These are phyloP conservation scores for Columba janthina DNA, from an alignment of 2,113 vertebrate genomes.

Conservation along the genomic window DNA sequence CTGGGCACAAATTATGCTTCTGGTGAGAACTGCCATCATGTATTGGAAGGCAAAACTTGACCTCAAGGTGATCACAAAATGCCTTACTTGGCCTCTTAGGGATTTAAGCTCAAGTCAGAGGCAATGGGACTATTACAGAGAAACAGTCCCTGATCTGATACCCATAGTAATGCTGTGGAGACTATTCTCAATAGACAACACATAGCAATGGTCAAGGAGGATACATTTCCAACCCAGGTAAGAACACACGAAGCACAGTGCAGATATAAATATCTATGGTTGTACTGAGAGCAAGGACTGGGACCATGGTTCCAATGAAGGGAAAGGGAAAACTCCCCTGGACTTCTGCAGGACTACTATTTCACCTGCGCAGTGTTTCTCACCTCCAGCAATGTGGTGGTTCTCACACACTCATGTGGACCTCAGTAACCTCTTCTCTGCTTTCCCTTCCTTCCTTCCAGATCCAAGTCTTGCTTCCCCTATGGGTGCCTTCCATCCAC, in stretches of 20 bases:
- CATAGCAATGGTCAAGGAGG: fast-evolving
- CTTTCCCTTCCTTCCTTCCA: background rate
- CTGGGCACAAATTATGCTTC: background rate
- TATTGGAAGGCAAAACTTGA: background rate
- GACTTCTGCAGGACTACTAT: background rate
- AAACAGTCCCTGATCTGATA: fast-evolving
- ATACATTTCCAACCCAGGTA: background rate
- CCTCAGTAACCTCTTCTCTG: background rate
- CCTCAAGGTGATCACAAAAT: background rate
- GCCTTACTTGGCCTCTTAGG: background rate
- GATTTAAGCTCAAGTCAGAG: background rate
- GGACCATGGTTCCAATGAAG: background rate
- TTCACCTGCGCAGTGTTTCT: background rate
- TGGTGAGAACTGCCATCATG: fast-evolving
- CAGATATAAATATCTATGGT: background rate
- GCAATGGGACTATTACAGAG: background rate
- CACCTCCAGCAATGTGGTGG: background rate
- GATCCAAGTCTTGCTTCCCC: background rate
- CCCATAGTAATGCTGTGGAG: background rate
- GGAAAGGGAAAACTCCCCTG: background rate
- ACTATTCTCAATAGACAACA: background rate
- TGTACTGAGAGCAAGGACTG: background rate
- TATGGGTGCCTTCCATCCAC: background rate
- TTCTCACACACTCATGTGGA: fast-evolving
- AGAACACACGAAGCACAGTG: background rate